Evolutionary conservation across 2,113 vertebrate genomes (phyloP), one percentile per base, ranked within the genome.

Genomic region (Falcunculus frontatus): DNA sequence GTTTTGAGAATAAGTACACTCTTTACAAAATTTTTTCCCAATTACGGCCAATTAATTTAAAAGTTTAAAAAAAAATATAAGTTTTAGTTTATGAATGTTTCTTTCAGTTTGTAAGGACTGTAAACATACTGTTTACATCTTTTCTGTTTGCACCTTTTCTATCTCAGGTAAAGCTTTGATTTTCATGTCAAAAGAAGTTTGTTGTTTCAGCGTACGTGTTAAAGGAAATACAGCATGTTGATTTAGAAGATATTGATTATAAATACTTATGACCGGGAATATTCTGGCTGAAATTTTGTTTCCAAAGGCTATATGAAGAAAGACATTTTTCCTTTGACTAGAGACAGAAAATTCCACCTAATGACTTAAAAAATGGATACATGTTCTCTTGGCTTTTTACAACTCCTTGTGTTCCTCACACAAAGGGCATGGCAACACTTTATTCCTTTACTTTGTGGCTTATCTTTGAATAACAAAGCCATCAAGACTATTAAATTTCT

Each of bases 391-490:
- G 25, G 17, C 8, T 62, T 72, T 92, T 95, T 91, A 44, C 17
- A 55, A 16, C 18, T 55, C 19, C n/a, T 18, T 53, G 32, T 63
- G 26, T 33, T 94, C 33, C 26, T 81, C 56, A 59, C 29, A 85
- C 5, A 14, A 88, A 91, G 41, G 17, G 15, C 6, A 64, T 41
- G 19, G 18, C 15, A 78, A 42, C 10, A 35, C 1, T 87, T 82
- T 67, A 64, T 80, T 80, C 12, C 39, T 41, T 75, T 57, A 41
- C 69, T 77, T 56, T 32, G 47, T 82, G 52, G 22, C 16, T 91
- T 87, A 74, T 41, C 63, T 94, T 93, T 87, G 52, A 78, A 94
- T 59, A 91, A 67, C 27, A 90, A 90, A 68, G 37, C 4, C 16
- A 76, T 47, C 5, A 11, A 89, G 77, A 87, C 50, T 55, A 59